A percentile compares a stretch with the other conserved stretches of the same genome.
Conservation (phyloP, 2,888 invertebrate species). For the Hydroisotoma schaefferi region DNA sequence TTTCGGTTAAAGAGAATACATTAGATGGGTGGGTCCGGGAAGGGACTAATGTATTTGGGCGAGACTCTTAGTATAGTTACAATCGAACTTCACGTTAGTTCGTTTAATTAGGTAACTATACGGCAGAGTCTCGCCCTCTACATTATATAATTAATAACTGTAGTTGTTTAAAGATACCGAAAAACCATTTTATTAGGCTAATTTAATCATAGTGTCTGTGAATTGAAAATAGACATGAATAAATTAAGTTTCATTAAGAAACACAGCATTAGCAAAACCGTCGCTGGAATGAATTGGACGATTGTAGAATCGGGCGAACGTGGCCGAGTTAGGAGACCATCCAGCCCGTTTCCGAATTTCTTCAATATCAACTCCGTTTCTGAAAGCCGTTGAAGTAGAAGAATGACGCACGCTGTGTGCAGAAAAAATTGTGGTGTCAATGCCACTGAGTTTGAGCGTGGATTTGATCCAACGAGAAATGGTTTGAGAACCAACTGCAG, state of each 20-base stretch:
- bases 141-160: too few species aligned
- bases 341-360: conserved; percentile 15
- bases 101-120: too few species aligned
- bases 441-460: neutral
- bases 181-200: too few species aligned
- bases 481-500: conserved; percentile 19
- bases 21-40: neutral
- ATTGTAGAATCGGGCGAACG: conserved; percentile 19
- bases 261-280: neutral
- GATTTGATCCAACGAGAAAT: conserved; percentile 18
- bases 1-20: too few species aligned
- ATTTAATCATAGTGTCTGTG: neutral
- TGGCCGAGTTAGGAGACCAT: conserved; percentile 5
- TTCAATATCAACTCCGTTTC: conserved; percentile 7
- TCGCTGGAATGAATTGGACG: neutral
- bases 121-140: too few species aligned
- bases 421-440: conserved; percentile 10
- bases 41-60: neutral
- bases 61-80: neutral
- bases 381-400: conserved; percentile 15
- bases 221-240: neutral
- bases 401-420: conserved; percentile 23
- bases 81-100: too few species aligned
- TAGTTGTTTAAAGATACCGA: neutral
- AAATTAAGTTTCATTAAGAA: neutral